Conservation (phyloP, 2,797 vertebrate species). For the Vespertilio murinus region DNA sequence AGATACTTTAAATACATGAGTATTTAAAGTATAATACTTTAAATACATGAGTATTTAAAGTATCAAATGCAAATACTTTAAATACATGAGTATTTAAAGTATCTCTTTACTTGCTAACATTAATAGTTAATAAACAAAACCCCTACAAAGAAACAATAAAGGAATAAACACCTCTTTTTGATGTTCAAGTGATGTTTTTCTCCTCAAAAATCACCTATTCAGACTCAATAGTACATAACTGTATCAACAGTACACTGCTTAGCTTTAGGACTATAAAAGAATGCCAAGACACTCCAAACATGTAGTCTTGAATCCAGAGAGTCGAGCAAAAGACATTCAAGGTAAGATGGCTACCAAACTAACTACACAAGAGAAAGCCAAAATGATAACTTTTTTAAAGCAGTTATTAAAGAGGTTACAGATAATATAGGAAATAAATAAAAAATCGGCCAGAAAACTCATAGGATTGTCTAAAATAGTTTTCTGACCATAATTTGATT, state of each 20-base stretch:
- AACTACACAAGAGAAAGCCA: constrained; percentile 31
- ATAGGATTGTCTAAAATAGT: constrained; percentile 34
- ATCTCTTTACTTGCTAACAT: not conserved
- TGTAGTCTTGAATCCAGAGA: not conserved
- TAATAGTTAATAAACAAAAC: not conserved
- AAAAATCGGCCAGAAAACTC: not conserved
- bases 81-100: constrained; percentile 34
- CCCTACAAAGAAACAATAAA: not conserved
- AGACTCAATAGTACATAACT: constrained; percentile 22
- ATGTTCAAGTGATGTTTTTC: not conserved
- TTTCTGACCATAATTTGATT: constrained; percentile 28
- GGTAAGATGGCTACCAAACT: constrained; percentile 7
- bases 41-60: constrained; percentile 38
- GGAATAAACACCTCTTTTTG: not conserved
- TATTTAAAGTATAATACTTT: not conserved
- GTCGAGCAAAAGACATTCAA: not conserved
- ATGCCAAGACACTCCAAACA: not conserved
- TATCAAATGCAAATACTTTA: not conserved
- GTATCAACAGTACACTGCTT: not conserved
- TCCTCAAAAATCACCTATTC: constrained; percentile 43
- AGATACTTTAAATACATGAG: constrained; percentile 28
- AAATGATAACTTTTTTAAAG: not conserved
- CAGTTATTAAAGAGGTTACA: not conserved
- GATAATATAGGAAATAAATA: too few relatives aligned
- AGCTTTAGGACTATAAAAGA: not conserved